Conservation (phyloP, 1,140 invertebrate genomes). For the Coenobita brevimanus region DNA sequence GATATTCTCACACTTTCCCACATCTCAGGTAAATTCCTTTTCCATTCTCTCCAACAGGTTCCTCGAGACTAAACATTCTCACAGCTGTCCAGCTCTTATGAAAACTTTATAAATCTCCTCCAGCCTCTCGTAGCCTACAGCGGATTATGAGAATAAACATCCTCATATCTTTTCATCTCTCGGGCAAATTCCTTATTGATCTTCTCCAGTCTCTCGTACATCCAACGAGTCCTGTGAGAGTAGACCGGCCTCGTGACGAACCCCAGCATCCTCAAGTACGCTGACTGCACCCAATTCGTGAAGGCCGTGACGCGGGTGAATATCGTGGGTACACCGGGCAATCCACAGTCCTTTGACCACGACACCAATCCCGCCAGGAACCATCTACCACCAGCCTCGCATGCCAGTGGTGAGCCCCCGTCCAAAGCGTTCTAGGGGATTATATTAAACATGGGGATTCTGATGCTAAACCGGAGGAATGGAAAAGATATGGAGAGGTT, state of each 20-base stretch:
- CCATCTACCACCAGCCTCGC: slow-evolving; percentile 29
- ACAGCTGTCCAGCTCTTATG: too few relatives aligned
- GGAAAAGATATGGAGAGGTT: too few relatives aligned
- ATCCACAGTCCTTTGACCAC: slow-evolving; percentile 35
- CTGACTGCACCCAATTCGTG: slow-evolving; percentile 48
- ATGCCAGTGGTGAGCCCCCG: slow-evolving; percentile 39
- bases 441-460: neutral
- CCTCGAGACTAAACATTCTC: too few relatives aligned
- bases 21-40: too few relatives aligned
- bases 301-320: slow-evolving; percentile 40
- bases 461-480: too few relatives aligned
- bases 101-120: too few relatives aligned
- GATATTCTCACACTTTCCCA: too few relatives aligned
- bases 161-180: neutral
- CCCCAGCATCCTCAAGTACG: slow-evolving; percentile 40
- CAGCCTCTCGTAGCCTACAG: too few relatives aligned
- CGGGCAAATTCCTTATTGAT: slow-evolving; percentile 49
- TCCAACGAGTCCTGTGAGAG: slow-evolving; percentile 25
- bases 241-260: slow-evolving; percentile 20
- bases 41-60: too few relatives aligned
- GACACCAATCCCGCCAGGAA: slow-evolving; percentile 48
- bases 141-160: too few relatives aligned
- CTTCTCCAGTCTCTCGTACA: slow-evolving; percentile 29
- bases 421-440: slow-evolving; percentile 10
- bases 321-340: neutral